Percentiles rank a stretch among this genome's conserved stretches.
These are phyloP conservation scores for Ailurus styani DNA, from an alignment of 2,113 vertebrate species.

Conservation along the genomic window DNA sequence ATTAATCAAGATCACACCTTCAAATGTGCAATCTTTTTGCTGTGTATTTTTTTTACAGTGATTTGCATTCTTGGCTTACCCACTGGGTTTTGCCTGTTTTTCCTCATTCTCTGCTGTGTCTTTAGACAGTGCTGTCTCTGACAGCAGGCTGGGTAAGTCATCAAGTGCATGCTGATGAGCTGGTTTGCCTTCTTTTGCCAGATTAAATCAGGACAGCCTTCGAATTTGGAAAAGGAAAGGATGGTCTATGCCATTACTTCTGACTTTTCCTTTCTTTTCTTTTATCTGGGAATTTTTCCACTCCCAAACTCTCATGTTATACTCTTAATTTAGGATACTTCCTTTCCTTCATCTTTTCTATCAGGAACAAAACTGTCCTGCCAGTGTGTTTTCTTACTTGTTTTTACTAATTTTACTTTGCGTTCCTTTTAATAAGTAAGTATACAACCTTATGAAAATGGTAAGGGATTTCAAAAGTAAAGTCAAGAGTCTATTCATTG, in stretches of 20 bases:
- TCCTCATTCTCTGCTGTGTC: constrained; percentile 38
- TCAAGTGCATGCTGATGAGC: constrained; percentile 70
- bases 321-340: not conserved
- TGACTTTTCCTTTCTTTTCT: not conserved
- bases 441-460: not conserved
- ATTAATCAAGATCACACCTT: constrained; percentile 35
- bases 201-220: constrained; percentile 60
- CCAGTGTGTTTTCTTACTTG: constrained; percentile 15
- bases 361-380: not conserved
- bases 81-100: constrained; percentile 50
- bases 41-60: constrained; percentile 2
- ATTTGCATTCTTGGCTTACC: constrained; percentile 57
- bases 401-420: constrained; percentile 31
- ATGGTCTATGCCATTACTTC: not conserved
- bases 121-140: constrained; percentile 49
- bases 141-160: constrained; percentile 55
- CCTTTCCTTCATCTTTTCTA: not conserved
- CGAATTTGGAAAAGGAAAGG: constrained; percentile 14
- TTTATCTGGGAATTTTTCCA: not conserved
- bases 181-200: constrained; percentile 52
- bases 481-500: not conserved
- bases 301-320: not conserved
- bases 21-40: not conserved
- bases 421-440: constrained; percentile 42
- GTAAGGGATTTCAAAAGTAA: not conserved